These are phyloP conservation scores for Megalopta genalis DNA, from an alignment of 1,140 invertebrate genomes.

Conservation along the genomic window DNA sequence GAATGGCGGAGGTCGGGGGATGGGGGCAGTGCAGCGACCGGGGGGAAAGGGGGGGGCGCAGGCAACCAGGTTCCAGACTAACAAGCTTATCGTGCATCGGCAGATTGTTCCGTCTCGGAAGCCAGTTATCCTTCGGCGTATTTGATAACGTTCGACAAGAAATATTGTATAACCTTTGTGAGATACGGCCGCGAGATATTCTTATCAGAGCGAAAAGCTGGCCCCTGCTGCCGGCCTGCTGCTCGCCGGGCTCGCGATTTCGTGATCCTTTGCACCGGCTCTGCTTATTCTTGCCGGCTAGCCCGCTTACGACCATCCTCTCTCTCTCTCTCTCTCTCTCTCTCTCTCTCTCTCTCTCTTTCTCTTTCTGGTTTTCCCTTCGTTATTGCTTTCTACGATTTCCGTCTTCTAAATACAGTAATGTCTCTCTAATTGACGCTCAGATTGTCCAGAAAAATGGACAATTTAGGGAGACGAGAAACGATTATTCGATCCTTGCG, in stretches of 20 bases:
- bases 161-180: conserved; percentile 38
- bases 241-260: conserved; percentile 19
- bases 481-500: too few relatives aligned
- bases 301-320: not conserved
- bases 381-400: not conserved
- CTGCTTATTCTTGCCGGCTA: not conserved
- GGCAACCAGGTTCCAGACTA: conserved; percentile 18
- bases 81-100: conserved; percentile 45
- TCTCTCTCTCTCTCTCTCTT: too few relatives aligned
- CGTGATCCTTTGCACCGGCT: not conserved
- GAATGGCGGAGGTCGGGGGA: not conserved
- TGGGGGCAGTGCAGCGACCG: not conserved
- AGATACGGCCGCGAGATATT: conserved; percentile 46
- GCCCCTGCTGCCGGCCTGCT: not conserved
- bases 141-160: conserved; percentile 51
- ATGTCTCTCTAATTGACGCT: too few relatives aligned
- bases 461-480: too few relatives aligned
- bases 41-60: too few relatives aligned
- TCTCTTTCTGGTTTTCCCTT: not conserved
- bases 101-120: conserved; percentile 56
- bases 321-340: too few relatives aligned
- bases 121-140: conserved; percentile 36
- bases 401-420: not conserved
- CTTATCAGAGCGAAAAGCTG: conserved; percentile 45
- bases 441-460: too few relatives aligned